A percentile compares a stretch with the other conserved stretches of the same genome.
phyloP scores from a whole-genome alignment of 2,888 invertebrate species.

The Eubasilissa splendida region DNA sequence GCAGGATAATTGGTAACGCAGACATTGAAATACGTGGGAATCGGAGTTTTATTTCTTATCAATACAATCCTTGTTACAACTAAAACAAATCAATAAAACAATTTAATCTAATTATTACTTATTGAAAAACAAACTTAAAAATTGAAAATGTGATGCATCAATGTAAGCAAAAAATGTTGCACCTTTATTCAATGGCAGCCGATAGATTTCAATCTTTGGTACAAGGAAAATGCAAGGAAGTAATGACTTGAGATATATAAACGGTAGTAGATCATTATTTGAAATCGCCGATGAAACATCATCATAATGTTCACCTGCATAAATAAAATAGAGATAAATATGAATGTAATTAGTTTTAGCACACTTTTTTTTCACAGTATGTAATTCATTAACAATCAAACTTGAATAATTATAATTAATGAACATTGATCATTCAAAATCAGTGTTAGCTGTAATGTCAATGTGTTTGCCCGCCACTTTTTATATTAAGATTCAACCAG shows the following conservation, averaged over 20 bases:
- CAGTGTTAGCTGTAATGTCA: too few relatives aligned
- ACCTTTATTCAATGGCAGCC: neutral
- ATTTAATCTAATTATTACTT: neutral
- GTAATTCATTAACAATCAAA: too few relatives aligned
- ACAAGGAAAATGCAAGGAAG: neutral
- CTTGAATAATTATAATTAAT: too few relatives aligned
- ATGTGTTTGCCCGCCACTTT: too few relatives aligned
- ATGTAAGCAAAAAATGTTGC: neutral
- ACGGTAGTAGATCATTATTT: neutral
- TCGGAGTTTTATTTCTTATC: conserved; percentile 6
- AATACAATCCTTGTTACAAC: conserved; percentile 1
- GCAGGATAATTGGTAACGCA: neutral
- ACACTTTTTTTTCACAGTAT: too few relatives aligned
- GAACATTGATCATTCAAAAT: too few relatives aligned
- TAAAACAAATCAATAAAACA: neutral
- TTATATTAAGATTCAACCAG: too few relatives aligned
- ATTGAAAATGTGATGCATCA: neutral
- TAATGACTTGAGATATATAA: neutral
- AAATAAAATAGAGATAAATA: too few relatives aligned
- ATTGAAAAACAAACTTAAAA: too few relatives aligned
- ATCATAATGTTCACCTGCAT: neutral
- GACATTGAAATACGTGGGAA: conserved; percentile 10
- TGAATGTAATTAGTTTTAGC: too few relatives aligned
- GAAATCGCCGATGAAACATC: neutral
- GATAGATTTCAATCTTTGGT: conserved; percentile 1